A percentile compares a stretch with the other conserved stretches of the same genome.
Evolutionary conservation across 2,113 vertebrate species (phyloP).

Genomic region (Noturus placidus): DNA sequence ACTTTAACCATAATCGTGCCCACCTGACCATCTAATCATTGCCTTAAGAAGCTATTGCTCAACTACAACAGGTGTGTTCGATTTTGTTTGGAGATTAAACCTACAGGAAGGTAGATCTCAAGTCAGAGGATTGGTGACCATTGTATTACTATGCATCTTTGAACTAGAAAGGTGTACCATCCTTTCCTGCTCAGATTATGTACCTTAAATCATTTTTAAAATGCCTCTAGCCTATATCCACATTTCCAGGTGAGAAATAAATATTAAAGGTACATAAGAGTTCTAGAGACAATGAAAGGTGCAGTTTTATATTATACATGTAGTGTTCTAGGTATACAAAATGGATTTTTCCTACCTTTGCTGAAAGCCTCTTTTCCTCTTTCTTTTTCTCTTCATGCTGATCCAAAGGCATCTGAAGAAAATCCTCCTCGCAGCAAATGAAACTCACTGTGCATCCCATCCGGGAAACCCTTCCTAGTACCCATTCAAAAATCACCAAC

Average conservation of each 20-base stretch:
- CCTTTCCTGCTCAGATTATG: no score
- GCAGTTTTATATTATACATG: not conserved
- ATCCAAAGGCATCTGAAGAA: constrained; percentile 73
- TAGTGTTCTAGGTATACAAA: not conserved
- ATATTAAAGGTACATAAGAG: not conserved
- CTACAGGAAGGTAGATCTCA: no score
- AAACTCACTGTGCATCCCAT: constrained; percentile 85
- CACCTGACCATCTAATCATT: no score
- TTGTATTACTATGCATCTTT: not conserved
- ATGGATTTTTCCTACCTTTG: constrained; percentile 58
- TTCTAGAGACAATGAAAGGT: not conserved
- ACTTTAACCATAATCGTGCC: no score
- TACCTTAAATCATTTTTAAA: not conserved
- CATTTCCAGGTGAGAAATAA: not conserved
- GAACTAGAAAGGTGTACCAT: not conserved
- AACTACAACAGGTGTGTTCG: no score
- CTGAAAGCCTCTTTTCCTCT: constrained; percentile 60
- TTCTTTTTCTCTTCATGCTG: constrained; percentile 72
- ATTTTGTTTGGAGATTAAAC: no score
- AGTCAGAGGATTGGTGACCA: no score
- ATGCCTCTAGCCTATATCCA: not conserved
- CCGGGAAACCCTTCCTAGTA: constrained; percentile 57
- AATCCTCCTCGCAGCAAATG: constrained; percentile 81
- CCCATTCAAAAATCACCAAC: constrained; percentile 63
- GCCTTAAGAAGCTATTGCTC: no score